Evolutionary conservation across 1,140 invertebrate genomes (phyloP), one percentile per base, ranked within the genome.

Genomic region (Sesamia nonagrioides): DNA sequence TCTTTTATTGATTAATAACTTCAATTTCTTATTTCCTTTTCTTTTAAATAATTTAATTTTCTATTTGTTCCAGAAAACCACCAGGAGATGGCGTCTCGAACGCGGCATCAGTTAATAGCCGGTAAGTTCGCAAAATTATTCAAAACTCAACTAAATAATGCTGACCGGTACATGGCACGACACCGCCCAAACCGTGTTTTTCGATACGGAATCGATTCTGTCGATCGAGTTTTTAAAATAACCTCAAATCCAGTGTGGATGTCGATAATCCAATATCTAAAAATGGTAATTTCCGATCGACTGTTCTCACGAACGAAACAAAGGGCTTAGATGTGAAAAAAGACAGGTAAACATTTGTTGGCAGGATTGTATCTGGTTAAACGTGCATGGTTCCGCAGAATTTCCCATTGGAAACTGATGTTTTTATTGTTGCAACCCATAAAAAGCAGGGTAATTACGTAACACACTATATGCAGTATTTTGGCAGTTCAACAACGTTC

Each of bases 81-180:
- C 95, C 96, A 69, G 96, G 97, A 93, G 96, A 97, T 89, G 96
- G 97, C 84, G 96, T 97, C 79, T 96, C 96, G 74, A 97, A 97
- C 87, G 95, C 96, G 15, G 95, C 96, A 68, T 97, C 96, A 42
- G 96, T 97, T 84, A 97, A 97, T 89, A 96, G 96, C 89, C 96
- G 97, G 97, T 97, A 94, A 97, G 97, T 97, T 61, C 8, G 2
- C 15, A 74, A 54, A 68, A 76, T 68, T 74, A 77, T 58, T 50
- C 50, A 50, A 63, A 77, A 18, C 11, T 69, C 52, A 37, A 58
- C 37, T 60, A 75, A 82, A 80, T 54, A 63, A 66, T 54, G 48
- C 45, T 18, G 60, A 77, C 37, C n/a, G 33, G 33, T 37, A 75
- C 71, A 81, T 52, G 45, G 54, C 58, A 56, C 69, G 52, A 80